Evolutionary conservation across 2,888 invertebrate species (phyloP).

Genomic region (Tenthredo scrophulariae): DNA sequence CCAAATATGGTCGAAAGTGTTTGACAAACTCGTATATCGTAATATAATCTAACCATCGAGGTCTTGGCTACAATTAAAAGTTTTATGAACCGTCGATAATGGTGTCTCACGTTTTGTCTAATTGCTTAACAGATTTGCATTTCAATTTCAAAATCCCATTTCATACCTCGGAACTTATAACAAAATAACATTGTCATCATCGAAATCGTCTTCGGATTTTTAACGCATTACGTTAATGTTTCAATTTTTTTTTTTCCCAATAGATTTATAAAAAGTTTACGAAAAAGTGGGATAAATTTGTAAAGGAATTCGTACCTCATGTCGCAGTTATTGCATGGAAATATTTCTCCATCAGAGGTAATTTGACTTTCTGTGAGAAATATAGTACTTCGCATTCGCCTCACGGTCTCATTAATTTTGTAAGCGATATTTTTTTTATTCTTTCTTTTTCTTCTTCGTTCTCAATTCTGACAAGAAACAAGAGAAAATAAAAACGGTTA

Average conservation of each 20-base stretch:
- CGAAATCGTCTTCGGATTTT: not conserved
- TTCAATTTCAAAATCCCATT: not conserved
- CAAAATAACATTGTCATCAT: not conserved
- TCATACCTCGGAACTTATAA: not conserved
- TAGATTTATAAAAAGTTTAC: not conserved
- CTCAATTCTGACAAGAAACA: not conserved
- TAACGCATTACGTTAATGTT: not conserved
- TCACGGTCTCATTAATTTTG: conserved; percentile 20
- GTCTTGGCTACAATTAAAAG: conserved; percentile 49
- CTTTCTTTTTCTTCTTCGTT: not conserved
- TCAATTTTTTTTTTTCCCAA: not conserved
- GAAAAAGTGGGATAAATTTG: not conserved
- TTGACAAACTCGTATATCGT: conserved; percentile 59
- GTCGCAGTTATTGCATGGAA: not conserved
- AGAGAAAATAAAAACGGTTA: not conserved
- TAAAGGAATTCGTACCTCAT: not conserved
- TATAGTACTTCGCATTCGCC: not conserved
- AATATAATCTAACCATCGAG: conserved; percentile 39
- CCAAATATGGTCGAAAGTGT: conserved; percentile 69
- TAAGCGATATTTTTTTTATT: not conserved
- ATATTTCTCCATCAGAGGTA: not conserved
- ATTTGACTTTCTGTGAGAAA: not conserved
- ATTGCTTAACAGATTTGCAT: conserved; percentile 8
- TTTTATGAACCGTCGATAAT: conserved; percentile 42
- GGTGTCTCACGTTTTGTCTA: not conserved